phyloP scores from a whole-genome alignment of 2,797 vertebrate genomes.

The Cynodonichthys magdalenae region DNA sequence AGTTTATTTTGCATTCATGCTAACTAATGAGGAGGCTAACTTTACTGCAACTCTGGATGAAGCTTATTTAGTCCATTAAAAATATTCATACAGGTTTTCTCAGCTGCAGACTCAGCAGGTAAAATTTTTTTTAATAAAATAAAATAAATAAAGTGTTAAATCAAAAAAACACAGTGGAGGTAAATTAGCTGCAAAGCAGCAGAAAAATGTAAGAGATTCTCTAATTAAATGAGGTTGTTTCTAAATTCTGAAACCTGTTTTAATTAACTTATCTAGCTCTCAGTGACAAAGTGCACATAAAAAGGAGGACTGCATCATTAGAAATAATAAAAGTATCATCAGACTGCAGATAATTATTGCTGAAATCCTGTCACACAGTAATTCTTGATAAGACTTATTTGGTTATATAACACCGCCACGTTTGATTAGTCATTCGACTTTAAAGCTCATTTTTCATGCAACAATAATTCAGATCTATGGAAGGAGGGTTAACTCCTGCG shows the following conservation, averaged over 20 bases:
- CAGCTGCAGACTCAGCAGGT: neutral
- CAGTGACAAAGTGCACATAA: slow-evolving; percentile 32
- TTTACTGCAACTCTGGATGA: slow-evolving; percentile 9
- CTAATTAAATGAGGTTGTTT: slow-evolving; percentile 20
- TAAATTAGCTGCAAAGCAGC: slow-evolving; percentile 24
- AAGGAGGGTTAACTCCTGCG: neutral
- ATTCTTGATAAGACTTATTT: slow-evolving; percentile 34
- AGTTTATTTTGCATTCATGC: neutral
- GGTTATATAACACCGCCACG: slow-evolving; percentile 33
- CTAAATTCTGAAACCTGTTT: slow-evolving; percentile 40
- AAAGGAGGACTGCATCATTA: slow-evolving; percentile 46
- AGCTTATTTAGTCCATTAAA: slow-evolving; percentile 18
- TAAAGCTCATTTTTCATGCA: slow-evolving; percentile 14
- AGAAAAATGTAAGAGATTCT: slow-evolving; percentile 28
- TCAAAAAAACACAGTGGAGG: slow-evolving; percentile 15
- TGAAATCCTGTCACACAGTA: slow-evolving; percentile 45
- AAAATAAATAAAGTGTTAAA: slow-evolving; percentile 21
- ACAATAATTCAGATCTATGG: slow-evolving; percentile 7
- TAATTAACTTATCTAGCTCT: slow-evolving; percentile 52
- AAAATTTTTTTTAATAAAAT: neutral
- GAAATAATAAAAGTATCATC: slow-evolving; percentile 68
- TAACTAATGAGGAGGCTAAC: slow-evolving; percentile 5
- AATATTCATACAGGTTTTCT: slow-evolving; percentile 11
- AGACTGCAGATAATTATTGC: slow-evolving; percentile 43
- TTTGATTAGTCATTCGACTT: slow-evolving; percentile 35